Evolutionary conservation across 2,113 vertebrate genomes (phyloP).

Genomic region (Elaphurus davidianus): DNA sequence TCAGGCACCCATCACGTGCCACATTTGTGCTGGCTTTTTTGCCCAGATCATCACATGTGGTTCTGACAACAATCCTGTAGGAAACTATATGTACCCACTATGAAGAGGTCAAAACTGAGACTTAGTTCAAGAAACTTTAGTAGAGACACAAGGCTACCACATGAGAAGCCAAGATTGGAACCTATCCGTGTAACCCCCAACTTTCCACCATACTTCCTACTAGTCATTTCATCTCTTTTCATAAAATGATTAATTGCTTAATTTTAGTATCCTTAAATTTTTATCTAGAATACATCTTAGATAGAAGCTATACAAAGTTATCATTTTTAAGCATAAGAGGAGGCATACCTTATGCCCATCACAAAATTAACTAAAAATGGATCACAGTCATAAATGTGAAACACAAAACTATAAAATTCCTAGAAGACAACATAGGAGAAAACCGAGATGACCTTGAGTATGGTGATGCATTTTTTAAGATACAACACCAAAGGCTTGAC

Average conservation of each 20-base stretch:
- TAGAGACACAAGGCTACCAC: background rate
- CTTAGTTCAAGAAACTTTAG: background rate
- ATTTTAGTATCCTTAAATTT: background rate
- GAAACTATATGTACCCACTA: background rate
- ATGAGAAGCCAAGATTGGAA: background rate
- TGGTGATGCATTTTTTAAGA: background rate
- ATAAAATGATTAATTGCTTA: background rate
- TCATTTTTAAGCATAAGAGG: background rate
- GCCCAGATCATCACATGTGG: background rate
- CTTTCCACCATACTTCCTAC: background rate
- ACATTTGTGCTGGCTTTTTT: background rate
- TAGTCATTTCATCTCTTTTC: background rate
- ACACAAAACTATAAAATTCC: background rate
- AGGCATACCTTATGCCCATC: background rate
- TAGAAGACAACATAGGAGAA: background rate
- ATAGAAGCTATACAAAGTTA: background rate
- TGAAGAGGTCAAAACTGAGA: background rate
- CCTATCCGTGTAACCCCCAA: background rate
- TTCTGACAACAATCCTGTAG: background rate
- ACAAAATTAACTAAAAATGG: background rate
- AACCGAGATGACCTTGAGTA: background rate
- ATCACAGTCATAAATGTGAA: background rate
- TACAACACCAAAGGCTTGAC: background rate
- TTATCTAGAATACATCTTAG: background rate
- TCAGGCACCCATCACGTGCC: accelerated